These are phyloP conservation scores for Orthonevra nobilis DNA, from an alignment of 2,888 invertebrate genomes.

Conservation along the genomic window DNA sequence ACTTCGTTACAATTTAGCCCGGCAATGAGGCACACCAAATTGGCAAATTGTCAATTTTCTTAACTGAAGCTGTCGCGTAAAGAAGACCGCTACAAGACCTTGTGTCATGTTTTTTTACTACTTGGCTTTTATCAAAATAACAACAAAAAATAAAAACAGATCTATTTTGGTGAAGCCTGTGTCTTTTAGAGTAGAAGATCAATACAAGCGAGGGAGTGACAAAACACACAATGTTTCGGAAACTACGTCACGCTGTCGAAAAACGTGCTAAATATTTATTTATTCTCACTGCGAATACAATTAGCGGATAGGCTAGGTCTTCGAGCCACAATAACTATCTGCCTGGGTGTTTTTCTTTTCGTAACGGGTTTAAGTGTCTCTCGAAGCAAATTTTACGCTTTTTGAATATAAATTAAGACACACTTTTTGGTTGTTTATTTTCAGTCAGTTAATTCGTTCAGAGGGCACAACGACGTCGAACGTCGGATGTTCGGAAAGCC, in stretches of 20 bases:
- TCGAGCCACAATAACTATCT: not conserved
- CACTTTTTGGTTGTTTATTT: no score
- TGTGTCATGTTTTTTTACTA: conserved; percentile 17
- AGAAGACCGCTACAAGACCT: conserved; percentile 1
- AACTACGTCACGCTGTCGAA: conserved; percentile 20
- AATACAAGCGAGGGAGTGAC: conserved; percentile 4
- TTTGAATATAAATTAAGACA: not conserved
- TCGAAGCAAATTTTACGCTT: not conserved
- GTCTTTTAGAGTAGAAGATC: not conserved
- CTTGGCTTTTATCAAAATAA: conserved; percentile 14
- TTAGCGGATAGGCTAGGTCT: no score
- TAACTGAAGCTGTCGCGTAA: not conserved
- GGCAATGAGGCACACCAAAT: not conserved
- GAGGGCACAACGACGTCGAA: no score
- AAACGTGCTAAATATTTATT: conserved; percentile 8
- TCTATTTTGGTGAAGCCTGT: conserved; percentile 15
- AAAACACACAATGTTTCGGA: conserved; percentile 4
- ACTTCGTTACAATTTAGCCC: conserved; percentile 6
- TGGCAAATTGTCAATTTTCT: conserved; percentile 21
- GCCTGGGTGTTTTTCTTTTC: conserved; percentile 4
- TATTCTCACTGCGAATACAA: not conserved
- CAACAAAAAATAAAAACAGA: conserved; percentile 1
- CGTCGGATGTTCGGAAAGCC: conserved; percentile 1
- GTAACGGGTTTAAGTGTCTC: not conserved
- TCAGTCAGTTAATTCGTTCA: no score